Percentiles rank a stretch among this genome's conserved stretches.
Evolutionary conservation across 2,888 invertebrate species (phyloP).

Genomic region (Hydriomena furcata): DNA sequence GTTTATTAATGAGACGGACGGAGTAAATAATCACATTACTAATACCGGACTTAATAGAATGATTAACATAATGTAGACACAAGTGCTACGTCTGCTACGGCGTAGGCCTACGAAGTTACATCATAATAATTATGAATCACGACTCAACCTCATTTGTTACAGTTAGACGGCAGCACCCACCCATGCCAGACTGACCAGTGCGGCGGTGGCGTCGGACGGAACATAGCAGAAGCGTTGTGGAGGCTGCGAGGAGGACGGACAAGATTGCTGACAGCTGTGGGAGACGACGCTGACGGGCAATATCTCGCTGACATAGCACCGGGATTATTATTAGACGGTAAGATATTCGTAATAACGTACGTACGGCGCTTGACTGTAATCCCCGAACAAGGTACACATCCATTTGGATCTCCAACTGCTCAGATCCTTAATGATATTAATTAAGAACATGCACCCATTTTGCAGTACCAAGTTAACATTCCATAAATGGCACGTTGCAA

Average conservation of each 20-base stretch:
- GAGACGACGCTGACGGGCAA: constrained; percentile 84
- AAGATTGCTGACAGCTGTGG: constrained; percentile 90
- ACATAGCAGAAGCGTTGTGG: constrained; percentile 93
- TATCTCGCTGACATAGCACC: constrained; percentile 60
- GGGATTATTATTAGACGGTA: constrained; percentile 67
- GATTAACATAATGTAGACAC: too few relatives aligned
- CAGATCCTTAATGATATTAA: too few relatives aligned
- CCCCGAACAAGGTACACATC: too few relatives aligned
- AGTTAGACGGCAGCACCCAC: constrained; percentile 93
- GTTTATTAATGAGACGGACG: too few relatives aligned
- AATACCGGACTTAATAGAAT: too few relatives aligned
- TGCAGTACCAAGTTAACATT: too few relatives aligned
- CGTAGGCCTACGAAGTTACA: background rate
- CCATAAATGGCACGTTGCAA: too few relatives aligned
- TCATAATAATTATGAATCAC: background rate
- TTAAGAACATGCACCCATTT: too few relatives aligned
- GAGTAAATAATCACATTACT: too few relatives aligned
- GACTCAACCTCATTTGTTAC: constrained; percentile 45
- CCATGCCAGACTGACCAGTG: constrained; percentile 85
- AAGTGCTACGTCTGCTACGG: constrained; percentile 8
- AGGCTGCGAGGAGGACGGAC: constrained; percentile 88
- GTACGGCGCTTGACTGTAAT: too few relatives aligned
- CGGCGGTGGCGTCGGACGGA: constrained; percentile 96
- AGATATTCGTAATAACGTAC: constrained; percentile 1
- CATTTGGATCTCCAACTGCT: too few relatives aligned